A percentile compares a stretch with the other conserved stretches of the same genome.
These are phyloP conservation scores for Tricholaema leucomelas DNA, from an alignment of 2,113 vertebrate genomes.

Conservation along the genomic window DNA sequence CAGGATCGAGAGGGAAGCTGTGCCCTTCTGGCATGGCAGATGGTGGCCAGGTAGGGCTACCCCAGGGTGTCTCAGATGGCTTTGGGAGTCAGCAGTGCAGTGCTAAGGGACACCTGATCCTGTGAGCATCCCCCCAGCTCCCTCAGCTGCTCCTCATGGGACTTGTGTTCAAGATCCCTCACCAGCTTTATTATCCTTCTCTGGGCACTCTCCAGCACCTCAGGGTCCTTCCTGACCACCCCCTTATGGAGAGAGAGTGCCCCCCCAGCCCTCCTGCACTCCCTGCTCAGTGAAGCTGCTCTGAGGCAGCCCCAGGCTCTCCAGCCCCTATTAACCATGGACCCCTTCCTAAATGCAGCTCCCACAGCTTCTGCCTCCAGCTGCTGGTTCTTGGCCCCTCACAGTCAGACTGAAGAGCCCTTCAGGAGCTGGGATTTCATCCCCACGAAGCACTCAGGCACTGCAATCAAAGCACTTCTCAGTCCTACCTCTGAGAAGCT, in stretches of 20 bases:
- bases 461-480: slow-evolving; percentile 40
- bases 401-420: not conserved
- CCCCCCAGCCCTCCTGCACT: not conserved
- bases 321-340: accelerated
- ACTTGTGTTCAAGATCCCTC: no score
- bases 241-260: not conserved
- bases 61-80: not conserved
- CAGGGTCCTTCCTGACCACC: not conserved
- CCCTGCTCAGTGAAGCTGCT: not conserved
- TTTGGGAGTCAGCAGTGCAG: not conserved
- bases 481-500: not conserved
- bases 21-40: slow-evolving; percentile 21
- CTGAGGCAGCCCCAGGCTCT: not conserved
- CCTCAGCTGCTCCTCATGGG: no score
- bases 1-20: not conserved
- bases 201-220: no score
- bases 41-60: not conserved
- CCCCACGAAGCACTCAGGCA: not conserved
- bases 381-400: not conserved
- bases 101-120: not conserved
- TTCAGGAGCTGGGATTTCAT: slow-evolving; percentile 7
- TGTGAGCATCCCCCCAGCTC: not conserved
- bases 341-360: not conserved
- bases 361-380: not conserved
- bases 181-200: no score